phyloP scores from a whole-genome alignment of 1,140 invertebrate species.

The Drosophila gunungcola region DNA sequence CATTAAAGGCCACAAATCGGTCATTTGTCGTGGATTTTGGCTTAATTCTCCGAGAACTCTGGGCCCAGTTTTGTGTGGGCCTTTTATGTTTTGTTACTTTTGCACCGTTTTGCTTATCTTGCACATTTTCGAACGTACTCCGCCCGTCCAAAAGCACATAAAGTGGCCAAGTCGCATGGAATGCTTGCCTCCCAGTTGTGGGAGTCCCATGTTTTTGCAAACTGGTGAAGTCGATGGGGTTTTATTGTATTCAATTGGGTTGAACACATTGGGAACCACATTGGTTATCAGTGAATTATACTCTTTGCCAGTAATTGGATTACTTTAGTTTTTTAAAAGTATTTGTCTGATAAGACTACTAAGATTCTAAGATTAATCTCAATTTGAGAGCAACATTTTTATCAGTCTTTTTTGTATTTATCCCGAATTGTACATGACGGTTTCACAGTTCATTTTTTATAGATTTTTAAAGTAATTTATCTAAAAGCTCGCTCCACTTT shows the following conservation, averaged over 20 bases:
- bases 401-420: too few species aligned
- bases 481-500: not conserved
- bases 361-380: too few species aligned
- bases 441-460: too few species aligned
- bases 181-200: slow-evolving; percentile 20
- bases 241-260: slow-evolving; percentile 4
- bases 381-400: too few species aligned
- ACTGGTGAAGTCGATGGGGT: slow-evolving; percentile 27
- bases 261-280: slow-evolving; percentile 11
- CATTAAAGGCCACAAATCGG: slow-evolving; percentile 51
- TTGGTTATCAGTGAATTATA: not conserved
- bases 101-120: slow-evolving; percentile 63
- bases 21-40: slow-evolving; percentile 33
- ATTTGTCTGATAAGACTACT: too few species aligned
- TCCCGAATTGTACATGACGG: too few species aligned
- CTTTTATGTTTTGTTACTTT: slow-evolving; percentile 18
- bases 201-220: slow-evolving; percentile 37
- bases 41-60: slow-evolving; percentile 17
- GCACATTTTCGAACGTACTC: slow-evolving; percentile 61
- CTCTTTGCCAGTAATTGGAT: not conserved
- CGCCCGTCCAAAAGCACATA: slow-evolving; percentile 7
- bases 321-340: not conserved
- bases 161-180: slow-evolving; percentile 13
- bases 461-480: too few species aligned
- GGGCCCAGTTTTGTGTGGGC: not conserved